Evolutionary conservation across 53 echinoderm and acorn worm species (phyloP).

Genomic region (Echinometra lucunter): DNA sequence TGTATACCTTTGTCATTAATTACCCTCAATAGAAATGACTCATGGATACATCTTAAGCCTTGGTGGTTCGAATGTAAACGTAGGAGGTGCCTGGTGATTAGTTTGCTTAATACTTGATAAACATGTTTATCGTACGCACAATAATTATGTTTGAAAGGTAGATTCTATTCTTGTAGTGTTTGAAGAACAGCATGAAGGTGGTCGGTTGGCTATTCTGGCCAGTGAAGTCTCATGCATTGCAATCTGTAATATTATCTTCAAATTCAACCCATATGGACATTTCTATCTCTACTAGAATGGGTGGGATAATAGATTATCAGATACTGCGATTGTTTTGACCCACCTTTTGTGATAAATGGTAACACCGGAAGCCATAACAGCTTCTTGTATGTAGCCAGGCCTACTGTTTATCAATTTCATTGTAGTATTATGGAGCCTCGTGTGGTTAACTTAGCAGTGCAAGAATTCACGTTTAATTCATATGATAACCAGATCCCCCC

Average conservation of each 20-base stretch:
- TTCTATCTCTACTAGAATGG: not conserved
- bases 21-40: conserved; percentile 2
- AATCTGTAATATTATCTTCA: not conserved
- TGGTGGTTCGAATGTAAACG: not conserved
- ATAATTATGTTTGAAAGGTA: not conserved
- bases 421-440: too few relatives aligned
- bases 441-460: too few relatives aligned
- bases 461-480: too few relatives aligned
- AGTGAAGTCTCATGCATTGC: not conserved
- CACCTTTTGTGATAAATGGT: too few relatives aligned
- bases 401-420: too few relatives aligned
- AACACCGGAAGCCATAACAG: too few relatives aligned
- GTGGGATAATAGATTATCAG: not conserved
- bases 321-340: too few relatives aligned
- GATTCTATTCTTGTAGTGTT: not conserved
- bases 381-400: too few relatives aligned
- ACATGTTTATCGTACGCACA: conserved; percentile 21
- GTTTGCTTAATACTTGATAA: not conserved
- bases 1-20: not conserved
- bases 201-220: not conserved
- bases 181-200: not conserved
- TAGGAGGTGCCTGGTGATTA: not conserved
- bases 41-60: not conserved
- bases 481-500: too few relatives aligned
- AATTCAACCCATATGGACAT: not conserved